Conservation (phyloP, 2,113 vertebrate species). For the Fulica atra region DNA sequence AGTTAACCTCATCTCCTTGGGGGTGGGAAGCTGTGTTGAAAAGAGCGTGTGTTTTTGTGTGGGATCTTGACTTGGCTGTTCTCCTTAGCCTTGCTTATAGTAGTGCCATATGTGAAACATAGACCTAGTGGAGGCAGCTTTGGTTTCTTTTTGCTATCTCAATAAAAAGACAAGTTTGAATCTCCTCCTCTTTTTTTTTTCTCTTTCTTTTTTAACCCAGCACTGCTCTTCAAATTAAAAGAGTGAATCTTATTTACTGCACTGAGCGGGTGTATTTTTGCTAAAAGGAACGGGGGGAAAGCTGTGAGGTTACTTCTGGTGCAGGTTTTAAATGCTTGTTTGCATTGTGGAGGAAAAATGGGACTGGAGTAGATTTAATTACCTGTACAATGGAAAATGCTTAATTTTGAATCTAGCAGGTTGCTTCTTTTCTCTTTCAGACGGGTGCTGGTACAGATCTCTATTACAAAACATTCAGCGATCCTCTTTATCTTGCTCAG, state of each 20-base stretch:
- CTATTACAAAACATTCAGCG: conserved; percentile 90
- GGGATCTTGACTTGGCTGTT: not conserved
- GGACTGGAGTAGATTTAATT: not conserved
- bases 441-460: conserved; percentile 78
- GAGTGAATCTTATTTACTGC: not conserved
- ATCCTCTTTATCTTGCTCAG: conserved; percentile 91
- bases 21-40: not conserved
- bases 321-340: not conserved
- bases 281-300: not conserved
- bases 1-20: not conserved
- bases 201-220: too few relatives aligned
- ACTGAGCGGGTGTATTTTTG: not conserved
- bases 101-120: not conserved
- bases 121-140: not conserved
- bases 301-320: not conserved
- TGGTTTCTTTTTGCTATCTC: not conserved
- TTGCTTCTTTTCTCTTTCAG: conserved; percentile 71
- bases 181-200: not conserved
- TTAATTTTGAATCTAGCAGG: not conserved
- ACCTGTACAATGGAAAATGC: not conserved
- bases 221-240: not conserved
- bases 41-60: not conserved
- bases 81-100: not conserved
- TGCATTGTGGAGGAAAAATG: not conserved
- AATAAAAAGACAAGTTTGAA: not conserved